Percentiles rank a stretch among this genome's conserved stretches.
phyloP scores from a whole-genome alignment of 2,888 invertebrate genomes.

The Drosophila hamatofila region DNA sequence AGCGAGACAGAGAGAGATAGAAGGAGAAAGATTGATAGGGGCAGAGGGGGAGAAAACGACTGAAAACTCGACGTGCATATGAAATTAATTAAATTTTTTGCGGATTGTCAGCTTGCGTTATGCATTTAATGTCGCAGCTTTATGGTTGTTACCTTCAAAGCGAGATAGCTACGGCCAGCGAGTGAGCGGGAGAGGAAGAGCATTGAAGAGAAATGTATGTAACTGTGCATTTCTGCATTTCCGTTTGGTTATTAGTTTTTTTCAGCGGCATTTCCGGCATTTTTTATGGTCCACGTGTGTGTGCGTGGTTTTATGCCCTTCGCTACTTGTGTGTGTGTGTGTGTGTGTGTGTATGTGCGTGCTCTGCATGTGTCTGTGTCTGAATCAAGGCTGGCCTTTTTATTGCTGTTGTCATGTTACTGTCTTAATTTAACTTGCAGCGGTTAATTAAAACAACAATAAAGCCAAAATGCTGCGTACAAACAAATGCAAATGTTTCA shows the following conservation, averaged over 20 bases:
- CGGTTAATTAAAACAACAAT: constrained; percentile 71
- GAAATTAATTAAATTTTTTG: constrained; percentile 80
- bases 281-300: constrained; percentile 52
- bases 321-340: constrained; percentile 24
- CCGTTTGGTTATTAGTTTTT: constrained; percentile 79
- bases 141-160: constrained; percentile 69
- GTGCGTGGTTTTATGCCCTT: constrained; percentile 27
- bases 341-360: constrained; percentile 18
- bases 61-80: constrained; percentile 64
- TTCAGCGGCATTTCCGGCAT: constrained; percentile 69
- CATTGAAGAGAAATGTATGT: constrained; percentile 2
- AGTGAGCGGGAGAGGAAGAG: neutral
- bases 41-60: neutral
- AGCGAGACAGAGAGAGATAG: neutral
- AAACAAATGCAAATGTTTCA: constrained; percentile 26
- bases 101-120: constrained; percentile 56
- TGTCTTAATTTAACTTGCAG: constrained; percentile 76
- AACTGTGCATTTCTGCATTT: constrained; percentile 68
- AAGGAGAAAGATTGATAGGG: neutral
- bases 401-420: constrained; percentile 63
- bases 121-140: constrained; percentile 78
- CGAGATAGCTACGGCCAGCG: neutral
- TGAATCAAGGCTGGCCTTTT: constrained; percentile 44
- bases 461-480: constrained; percentile 30
- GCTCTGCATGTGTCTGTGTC: constrained; percentile 18